Conservation (phyloP, 1,140 invertebrate species). For the Caenorhabditis remanei region DNA sequence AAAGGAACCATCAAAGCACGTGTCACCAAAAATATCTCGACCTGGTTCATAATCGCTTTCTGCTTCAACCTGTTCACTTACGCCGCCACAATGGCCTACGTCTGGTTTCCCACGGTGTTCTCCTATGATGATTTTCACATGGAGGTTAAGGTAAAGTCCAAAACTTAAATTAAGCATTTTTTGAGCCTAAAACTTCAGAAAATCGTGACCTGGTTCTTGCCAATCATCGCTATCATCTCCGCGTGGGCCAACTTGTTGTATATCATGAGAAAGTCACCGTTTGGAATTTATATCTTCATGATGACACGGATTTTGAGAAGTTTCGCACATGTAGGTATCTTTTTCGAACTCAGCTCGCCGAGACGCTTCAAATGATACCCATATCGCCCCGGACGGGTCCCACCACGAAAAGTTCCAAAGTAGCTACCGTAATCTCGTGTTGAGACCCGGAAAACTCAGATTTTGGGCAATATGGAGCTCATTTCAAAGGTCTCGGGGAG, state of each 20-base stretch:
- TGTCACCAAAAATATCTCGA: slow-evolving; percentile 45
- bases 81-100: slow-evolving; percentile 59
- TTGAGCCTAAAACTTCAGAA: slow-evolving; percentile 3
- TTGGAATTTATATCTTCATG: slow-evolving; percentile 66
- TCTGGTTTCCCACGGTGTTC: slow-evolving; percentile 61
- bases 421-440: too few relatives aligned
- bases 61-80: slow-evolving; percentile 63
- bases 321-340: slow-evolving; percentile 60
- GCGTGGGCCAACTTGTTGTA: slow-evolving; percentile 64
- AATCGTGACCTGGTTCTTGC: slow-evolving; percentile 60
- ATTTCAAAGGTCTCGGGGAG: too few relatives aligned
- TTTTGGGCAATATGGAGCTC: too few relatives aligned
- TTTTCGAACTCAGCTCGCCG: not conserved
- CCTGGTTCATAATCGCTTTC: slow-evolving; percentile 61
- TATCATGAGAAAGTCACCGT: slow-evolving; percentile 62
- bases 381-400: too few relatives aligned
- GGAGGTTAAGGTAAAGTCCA: slow-evolving; percentile 53
- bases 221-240: slow-evolving; percentile 63
- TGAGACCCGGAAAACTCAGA: too few relatives aligned
- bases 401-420: too few relatives aligned
- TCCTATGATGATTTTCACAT: slow-evolving; percentile 59
- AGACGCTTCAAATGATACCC: too few relatives aligned
- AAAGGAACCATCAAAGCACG: slow-evolving; percentile 63
- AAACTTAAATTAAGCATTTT: not conserved
- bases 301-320: slow-evolving; percentile 61